These are phyloP conservation scores for Drosophila prosaltans DNA, from an alignment of 1,140 invertebrate species.

Conservation along the genomic window DNA sequence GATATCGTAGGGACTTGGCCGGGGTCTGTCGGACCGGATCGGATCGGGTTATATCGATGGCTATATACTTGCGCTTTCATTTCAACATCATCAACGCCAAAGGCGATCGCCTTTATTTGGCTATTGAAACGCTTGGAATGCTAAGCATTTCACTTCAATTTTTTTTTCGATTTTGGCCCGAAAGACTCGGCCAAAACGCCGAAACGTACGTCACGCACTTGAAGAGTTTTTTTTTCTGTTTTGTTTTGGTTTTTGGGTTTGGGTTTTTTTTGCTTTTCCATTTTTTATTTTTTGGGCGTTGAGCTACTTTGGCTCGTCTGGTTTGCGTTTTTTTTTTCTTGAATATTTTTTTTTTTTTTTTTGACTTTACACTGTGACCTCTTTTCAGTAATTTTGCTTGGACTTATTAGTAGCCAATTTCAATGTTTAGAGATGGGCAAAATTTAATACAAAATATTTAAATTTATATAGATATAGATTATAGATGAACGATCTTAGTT, in stretches of 20 bases:
- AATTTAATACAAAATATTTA: background rate
- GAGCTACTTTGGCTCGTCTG: slow-evolving; percentile 49
- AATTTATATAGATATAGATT: too few species aligned
- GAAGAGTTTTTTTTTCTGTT: slow-evolving; percentile 13
- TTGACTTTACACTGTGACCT: slow-evolving; percentile 41
- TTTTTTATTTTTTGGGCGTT: slow-evolving; percentile 39
- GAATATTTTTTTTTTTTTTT: slow-evolving; percentile 11
- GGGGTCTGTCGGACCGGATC: background rate
- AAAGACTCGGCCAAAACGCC: slow-evolving; percentile 20
- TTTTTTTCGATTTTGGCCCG: slow-evolving; percentile 21
- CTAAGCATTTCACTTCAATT: slow-evolving; percentile 52
- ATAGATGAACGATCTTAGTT: too few species aligned
- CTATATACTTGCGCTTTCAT: slow-evolving; percentile 69
- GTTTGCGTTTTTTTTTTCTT: slow-evolving; percentile 30
- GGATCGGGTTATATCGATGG: slow-evolving; percentile 10
- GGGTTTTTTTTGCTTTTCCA: background rate
- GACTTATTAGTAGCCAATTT: slow-evolving; percentile 1
- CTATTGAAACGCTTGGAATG: slow-evolving; percentile 54
- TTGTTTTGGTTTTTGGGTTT: background rate
- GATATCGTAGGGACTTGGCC: slow-evolving; percentile 25
- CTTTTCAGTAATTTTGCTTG: slow-evolving; percentile 27
- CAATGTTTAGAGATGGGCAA: slow-evolving; percentile 33
- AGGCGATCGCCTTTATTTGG: slow-evolving; percentile 60
- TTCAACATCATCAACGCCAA: slow-evolving; percentile 45
- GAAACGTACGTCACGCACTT: slow-evolving; percentile 46